Base-by-base conservation (phyloP, 2,797 vertebrate genomes). In the Notolabrus celidotus region DNA sequence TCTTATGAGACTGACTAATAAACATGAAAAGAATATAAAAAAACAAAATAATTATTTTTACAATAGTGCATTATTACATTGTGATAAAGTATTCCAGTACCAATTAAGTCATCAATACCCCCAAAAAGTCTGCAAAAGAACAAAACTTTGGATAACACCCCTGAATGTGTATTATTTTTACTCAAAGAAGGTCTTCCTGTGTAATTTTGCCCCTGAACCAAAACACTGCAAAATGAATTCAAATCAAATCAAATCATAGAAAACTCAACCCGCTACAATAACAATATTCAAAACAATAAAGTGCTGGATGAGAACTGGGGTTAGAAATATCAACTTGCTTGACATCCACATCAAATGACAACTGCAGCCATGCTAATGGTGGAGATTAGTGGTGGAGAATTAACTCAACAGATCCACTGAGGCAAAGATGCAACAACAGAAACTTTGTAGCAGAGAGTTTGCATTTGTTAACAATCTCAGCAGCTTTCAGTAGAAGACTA, bases 291-390 rank as follows among this genome's bases (percentile, higher is more conserved):
- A 93, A 88, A 60, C 90, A 96, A 67, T n/a, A 91, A 95, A 95
- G 89, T 88, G 95, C 94, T 94, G 91, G 95, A 96, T 95, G 94
- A 96, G 92, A 94, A 93, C 91, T 89, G 92, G 94, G 92, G 95
- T 97, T 96, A 98, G 97, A 99, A 99, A 99, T 99, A 98, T 97
- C 96, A 93, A 94, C 93, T 96, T 93, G 90, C 96, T 95, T 94
- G 97, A 96, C 97, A 98, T 98, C 98, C 97, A 97, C 95, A 96
- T 96, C 86, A 92, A 91, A 93, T 86, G 90, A 92, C 90, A 89
- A 91, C 90, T 90, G 88, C 87, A 92, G 90, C 86, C 93, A 94
- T 94, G 93, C 93, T 89, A 88, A 91, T 90, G 88, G 85, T 88
- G 52, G 67, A 88, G 82, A 93, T 89, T 92, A 93, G 90, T 91